These are phyloP conservation scores for Platerodrilus igneus DNA, from an alignment of 2,888 invertebrate genomes.

Conservation along the genomic window DNA sequence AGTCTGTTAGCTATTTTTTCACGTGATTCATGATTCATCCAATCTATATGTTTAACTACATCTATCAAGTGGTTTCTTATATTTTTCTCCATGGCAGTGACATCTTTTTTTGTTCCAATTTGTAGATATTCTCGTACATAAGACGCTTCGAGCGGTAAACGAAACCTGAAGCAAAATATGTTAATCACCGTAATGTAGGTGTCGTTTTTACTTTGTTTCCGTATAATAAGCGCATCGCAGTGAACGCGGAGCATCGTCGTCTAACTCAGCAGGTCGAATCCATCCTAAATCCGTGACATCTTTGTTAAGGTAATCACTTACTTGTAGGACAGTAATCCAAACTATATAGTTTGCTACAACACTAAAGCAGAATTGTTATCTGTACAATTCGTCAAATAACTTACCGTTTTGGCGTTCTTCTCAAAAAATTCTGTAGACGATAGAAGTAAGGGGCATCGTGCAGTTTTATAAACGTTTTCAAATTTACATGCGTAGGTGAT, in stretches of 20 bases:
- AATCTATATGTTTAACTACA: constrained; percentile 36
- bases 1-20: constrained; percentile 37
- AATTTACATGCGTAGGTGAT: constrained; percentile 37
- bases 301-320: constrained; percentile 37
- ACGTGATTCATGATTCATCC: constrained; percentile 42
- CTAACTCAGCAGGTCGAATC: too few species aligned
- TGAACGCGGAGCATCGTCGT: too few species aligned
- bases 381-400: too few species aligned
- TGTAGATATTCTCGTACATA: constrained; percentile 40
- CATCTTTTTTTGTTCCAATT: constrained; percentile 33
- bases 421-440: constrained; percentile 34
- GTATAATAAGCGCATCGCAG: too few species aligned
- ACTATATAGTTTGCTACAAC: constrained; percentile 42
- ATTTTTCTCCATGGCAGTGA: constrained; percentile 36
- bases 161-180: constrained; percentile 16
- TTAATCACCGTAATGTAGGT: too few species aligned
- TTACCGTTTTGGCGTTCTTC: constrained; percentile 39
- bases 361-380: too few species aligned
- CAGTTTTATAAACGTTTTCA: too few species aligned
- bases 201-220: too few species aligned
- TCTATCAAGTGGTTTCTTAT: constrained; percentile 41
- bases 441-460: constrained; percentile 38
- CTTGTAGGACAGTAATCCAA: constrained; percentile 38
- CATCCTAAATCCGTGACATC: constrained; percentile 33
- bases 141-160: constrained; percentile 28